phyloP scores from a whole-genome alignment of 1,140 invertebrate species.

The Eumeta japonica region DNA sequence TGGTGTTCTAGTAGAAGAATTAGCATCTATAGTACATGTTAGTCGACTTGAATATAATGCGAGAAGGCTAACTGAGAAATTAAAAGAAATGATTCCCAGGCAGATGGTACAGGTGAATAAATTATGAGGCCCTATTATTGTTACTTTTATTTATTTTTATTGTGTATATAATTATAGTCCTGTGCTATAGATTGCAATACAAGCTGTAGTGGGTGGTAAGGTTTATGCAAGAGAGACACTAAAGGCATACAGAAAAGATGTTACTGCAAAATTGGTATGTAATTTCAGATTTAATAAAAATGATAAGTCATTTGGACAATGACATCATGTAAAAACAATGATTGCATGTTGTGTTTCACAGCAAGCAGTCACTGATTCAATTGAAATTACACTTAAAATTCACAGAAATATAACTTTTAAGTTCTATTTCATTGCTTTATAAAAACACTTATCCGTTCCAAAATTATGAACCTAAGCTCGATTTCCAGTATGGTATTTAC shows the following conservation, averaged over 20 bases:
- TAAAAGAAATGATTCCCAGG: conserved; percentile 86
- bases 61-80: conserved; percentile 69
- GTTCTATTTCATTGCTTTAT: no score
- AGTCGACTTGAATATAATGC: conserved; percentile 68
- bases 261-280: conserved; percentile 87
- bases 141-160: neutral
- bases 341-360: no score
- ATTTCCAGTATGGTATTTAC: no score
- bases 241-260: conserved; percentile 87
- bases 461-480: no score
- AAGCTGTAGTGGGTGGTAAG: conserved; percentile 81
- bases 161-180: conserved; percentile 5
- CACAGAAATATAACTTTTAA: no score
- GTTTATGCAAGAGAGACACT: conserved; percentile 85
- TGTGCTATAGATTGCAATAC: conserved; percentile 71
- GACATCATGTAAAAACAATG: no score
- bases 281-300: conserved; percentile 10
- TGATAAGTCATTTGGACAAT: no score
- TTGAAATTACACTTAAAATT: no score
- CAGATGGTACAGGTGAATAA: conserved; percentile 70
- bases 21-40: conserved; percentile 79
- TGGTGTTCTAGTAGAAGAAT: conserved; percentile 79
- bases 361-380: no score
- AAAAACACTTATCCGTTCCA: no score
- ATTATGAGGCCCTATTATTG: neutral